Evolutionary conservation across 1,140 invertebrate genomes (phyloP).

Genomic region (Eciton burchellii): DNA sequence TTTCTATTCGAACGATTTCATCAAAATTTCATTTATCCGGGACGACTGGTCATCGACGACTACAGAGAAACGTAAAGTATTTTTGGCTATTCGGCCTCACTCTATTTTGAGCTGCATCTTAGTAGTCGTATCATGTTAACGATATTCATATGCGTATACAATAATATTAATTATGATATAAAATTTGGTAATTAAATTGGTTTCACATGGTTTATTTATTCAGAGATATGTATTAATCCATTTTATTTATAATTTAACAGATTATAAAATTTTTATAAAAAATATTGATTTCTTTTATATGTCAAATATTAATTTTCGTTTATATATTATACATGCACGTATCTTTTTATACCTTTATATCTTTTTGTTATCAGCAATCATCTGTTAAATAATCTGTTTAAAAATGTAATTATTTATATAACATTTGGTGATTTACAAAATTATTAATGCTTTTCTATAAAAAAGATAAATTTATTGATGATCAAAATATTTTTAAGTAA

Average conservation of each 20-base stretch:
- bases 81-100: constrained; percentile 76
- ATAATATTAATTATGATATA: not conserved
- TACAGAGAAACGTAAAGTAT: constrained; percentile 75
- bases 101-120: constrained; percentile 77
- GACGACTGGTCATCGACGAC: constrained; percentile 68
- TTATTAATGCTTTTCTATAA: no score
- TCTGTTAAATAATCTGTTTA: no score
- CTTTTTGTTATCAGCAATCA: no score
- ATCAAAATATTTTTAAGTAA: no score
- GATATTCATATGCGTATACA: not conserved
- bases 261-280: not conserved
- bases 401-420: no score
- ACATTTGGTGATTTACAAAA: no score
- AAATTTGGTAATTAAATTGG: not conserved
- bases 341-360: no score
- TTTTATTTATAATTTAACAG: not conserved
- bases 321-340: no score
- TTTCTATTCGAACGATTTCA: not conserved
- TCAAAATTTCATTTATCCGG: constrained; percentile 35
- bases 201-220: not conserved
- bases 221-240: not conserved
- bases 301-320: not conserved
- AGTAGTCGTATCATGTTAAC: constrained; percentile 26
- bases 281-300: no score
- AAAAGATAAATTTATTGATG: no score